A percentile compares a stretch with the other conserved stretches of the same genome.
Conservation (phyloP, 1,140 invertebrate species). For the Thalassaphorura encarpata region DNA sequence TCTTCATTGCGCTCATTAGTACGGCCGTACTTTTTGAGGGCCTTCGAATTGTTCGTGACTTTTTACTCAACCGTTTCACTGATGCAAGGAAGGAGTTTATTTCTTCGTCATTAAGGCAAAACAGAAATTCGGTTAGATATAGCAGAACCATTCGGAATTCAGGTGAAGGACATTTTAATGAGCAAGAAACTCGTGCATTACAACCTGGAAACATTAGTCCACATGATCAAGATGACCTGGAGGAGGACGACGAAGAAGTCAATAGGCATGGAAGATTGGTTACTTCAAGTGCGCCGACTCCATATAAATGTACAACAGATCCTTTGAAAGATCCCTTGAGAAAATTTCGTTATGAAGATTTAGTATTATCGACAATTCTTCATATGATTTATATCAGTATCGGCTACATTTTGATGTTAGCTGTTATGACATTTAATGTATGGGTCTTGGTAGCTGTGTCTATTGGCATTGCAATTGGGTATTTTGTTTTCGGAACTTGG, state of each 20-base stretch:
- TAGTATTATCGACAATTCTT: constrained; percentile 15
- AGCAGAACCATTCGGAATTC: background rate
- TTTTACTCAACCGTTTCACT: constrained; percentile 7
- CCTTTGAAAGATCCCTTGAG: background rate
- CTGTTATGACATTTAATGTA: constrained; percentile 30
- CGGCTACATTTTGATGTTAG: constrained; percentile 27
- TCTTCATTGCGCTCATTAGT: constrained; percentile 7
- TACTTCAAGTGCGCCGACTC: background rate
- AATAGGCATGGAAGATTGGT: background rate
- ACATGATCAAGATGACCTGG: background rate
- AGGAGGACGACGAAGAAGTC: background rate
- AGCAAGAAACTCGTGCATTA: too few relatives aligned
- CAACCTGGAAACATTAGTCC: background rate
- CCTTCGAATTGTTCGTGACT: constrained; percentile 7
- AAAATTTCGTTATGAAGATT: background rate
- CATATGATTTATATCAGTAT: constrained; percentile 20
- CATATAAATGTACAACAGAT: background rate
- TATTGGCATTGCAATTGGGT: constrained; percentile 23
- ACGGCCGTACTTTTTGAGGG: constrained; percentile 15
- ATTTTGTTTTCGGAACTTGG: constrained; percentile 13
- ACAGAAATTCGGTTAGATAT: background rate
- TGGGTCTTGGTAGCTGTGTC: constrained; percentile 20
- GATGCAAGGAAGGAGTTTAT: background rate
- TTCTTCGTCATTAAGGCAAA: background rate
- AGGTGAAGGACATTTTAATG: too few relatives aligned